A percentile compares a stretch with the other conserved stretches of the same genome.
These are phyloP conservation scores for Drepana falcataria DNA, from an alignment of 2,888 invertebrate species.

Conservation along the genomic window DNA sequence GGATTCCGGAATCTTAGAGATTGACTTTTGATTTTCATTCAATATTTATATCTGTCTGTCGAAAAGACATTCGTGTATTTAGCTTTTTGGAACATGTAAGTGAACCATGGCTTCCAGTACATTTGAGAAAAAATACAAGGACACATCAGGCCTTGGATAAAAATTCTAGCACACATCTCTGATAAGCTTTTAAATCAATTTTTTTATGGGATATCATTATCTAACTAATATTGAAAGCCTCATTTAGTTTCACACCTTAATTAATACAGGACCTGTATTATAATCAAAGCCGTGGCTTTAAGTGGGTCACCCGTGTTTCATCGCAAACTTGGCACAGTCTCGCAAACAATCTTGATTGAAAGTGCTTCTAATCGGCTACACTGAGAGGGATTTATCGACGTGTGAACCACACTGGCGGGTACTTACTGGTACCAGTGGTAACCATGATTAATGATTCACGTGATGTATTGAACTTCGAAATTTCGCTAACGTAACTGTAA, in stretches of 20 bases:
- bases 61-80: no score
- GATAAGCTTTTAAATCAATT: no score
- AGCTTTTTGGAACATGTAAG: no score
- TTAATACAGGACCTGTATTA: not conserved
- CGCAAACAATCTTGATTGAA: conserved; percentile 68
- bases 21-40: conserved; percentile 4
- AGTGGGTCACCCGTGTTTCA: conserved; percentile 51
- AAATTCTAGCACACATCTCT: no score
- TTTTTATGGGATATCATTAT: no score
- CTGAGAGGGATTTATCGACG: conserved; percentile 41
- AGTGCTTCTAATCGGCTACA: conserved; percentile 56
- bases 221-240: not conserved
- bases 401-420: conserved; percentile 15
- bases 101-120: no score
- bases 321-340: conserved; percentile 50
- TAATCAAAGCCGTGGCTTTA: conserved; percentile 9
- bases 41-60: not conserved
- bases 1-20: conserved; percentile 34
- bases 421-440: not conserved
- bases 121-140: no score
- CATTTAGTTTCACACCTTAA: not conserved
- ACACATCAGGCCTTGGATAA: no score
- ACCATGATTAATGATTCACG: conserved; percentile 31
- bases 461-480: conserved; percentile 30
- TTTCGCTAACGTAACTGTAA: conserved; percentile 26